Evolutionary conservation across 2,797 vertebrate species (phyloP), one percentile per base, ranked within the genome.

Genomic region (Onychomys torridus): DNA sequence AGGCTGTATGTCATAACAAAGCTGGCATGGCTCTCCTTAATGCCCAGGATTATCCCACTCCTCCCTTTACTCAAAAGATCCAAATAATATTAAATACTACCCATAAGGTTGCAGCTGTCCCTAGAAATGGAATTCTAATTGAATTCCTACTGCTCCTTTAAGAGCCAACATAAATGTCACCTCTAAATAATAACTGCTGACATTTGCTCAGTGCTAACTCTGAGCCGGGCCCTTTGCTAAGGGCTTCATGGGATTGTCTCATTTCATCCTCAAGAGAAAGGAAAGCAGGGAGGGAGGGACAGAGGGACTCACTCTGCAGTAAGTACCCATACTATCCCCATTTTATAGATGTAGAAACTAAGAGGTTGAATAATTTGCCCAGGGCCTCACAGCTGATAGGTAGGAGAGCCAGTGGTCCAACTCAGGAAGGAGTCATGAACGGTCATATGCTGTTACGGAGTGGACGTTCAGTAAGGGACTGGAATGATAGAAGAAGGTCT

Each of bases 111-210:
- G 79, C 83, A 97, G 96, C 94, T 97, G 91, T 90, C 95, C 88
- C 96, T 78, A 93, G 83, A 91, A 96, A 94, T 94, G 89, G 79
- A 91, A 77, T 94, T 96, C 93, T 96, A 96, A 95, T 96, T 97
- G 96, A 97, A 97, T 97, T 87, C 75, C 95, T 95, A 69, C 71
- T 95, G 91, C 92, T 94, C 87, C 95, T 97, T 97, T 95, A 98
- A 97, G 92, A 96, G 87, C 91, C 94, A 97, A 95, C 96, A 94
- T 95, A 97, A 97, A 97, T 97, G 97, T 97, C 97, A 98, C 95
- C 59, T 96, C 76, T 81, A 91, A 96, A 98, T 96, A 94, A 97
- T 97, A 97, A 89, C 79, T 34, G 71, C 94, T 96, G 96, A 95
- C 96, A 97, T 97, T 97, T 98, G 93, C 91, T 85, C 93, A 95